Conservation (phyloP, 2,888 invertebrate genomes). For the Metallyticus violacea region DNA sequence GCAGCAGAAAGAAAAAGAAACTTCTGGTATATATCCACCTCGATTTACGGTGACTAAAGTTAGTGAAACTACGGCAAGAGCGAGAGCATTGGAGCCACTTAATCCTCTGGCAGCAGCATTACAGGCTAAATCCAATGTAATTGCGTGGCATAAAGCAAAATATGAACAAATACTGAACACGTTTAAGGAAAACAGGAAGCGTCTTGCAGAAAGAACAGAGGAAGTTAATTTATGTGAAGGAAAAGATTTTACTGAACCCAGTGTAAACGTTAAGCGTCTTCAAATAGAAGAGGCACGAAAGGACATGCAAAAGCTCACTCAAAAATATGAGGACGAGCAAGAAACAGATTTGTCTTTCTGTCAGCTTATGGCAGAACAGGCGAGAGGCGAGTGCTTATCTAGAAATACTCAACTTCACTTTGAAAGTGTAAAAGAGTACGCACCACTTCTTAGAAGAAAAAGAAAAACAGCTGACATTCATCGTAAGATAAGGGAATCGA, state of each 20-base stretch:
- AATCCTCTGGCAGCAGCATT: slow-evolving; percentile 50
- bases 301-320: background rate
- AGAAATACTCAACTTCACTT: slow-evolving; percentile 20
- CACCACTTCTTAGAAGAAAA: slow-evolving; percentile 52
- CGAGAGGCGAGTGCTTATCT: slow-evolving; percentile 4
- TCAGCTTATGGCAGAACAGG: background rate
- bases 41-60: slow-evolving; percentile 40
- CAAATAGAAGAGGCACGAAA: background rate
- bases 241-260: background rate
- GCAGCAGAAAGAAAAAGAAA: slow-evolving; percentile 45
- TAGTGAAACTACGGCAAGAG: slow-evolving; percentile 31
- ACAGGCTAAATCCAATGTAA: slow-evolving; percentile 50
- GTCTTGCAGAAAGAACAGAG: background rate
- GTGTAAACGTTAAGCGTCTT: background rate
- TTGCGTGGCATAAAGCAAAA: slow-evolving; percentile 59
- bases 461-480: slow-evolving; percentile 48
- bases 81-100: background rate
- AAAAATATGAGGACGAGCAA: background rate
- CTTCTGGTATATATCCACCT: slow-evolving; percentile 37
- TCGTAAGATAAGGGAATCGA: slow-evolving; percentile 51
- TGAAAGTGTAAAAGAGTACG: slow-evolving; percentile 47
- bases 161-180: slow-evolving; percentile 38
- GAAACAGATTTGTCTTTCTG: background rate
- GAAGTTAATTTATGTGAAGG: background rate
- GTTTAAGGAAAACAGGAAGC: background rate